These are phyloP conservation scores for Sphyrna mokarran DNA, from an alignment of 2,113 vertebrate species.

Conservation along the genomic window DNA sequence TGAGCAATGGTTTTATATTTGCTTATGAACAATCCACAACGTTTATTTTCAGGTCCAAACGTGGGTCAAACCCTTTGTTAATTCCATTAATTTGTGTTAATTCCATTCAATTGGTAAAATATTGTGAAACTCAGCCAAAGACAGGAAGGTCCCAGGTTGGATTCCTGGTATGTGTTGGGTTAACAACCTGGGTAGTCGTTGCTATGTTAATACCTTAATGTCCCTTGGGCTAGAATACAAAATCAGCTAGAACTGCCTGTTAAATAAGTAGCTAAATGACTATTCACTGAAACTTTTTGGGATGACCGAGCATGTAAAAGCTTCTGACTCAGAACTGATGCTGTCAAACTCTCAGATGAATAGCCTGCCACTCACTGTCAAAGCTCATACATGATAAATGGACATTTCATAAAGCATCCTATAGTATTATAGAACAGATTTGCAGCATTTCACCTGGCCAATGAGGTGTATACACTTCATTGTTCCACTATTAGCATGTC, in stretches of 20 bases:
- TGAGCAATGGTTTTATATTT: background rate
- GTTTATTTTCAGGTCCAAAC: background rate
- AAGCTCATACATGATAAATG: too few relatives aligned
- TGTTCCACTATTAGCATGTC: background rate
- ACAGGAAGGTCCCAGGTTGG: background rate
- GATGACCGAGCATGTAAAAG: background rate
- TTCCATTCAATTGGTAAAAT: background rate
- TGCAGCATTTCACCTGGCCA: background rate
- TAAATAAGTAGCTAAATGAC: background rate
- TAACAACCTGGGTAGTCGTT: background rate
- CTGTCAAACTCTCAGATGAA: background rate
- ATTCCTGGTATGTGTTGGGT: background rate
- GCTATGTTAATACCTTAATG: background rate
- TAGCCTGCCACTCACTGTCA: too few relatives aligned
- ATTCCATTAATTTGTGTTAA: background rate
- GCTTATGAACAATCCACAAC: background rate
- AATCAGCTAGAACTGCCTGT: background rate
- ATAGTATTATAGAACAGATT: background rate
- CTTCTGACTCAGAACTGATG: background rate
- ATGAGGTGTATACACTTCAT: background rate
- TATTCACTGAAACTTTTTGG: background rate
- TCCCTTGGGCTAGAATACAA: background rate
- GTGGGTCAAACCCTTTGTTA: background rate
- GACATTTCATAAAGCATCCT: background rate
- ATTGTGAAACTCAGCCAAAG: background rate